A percentile compares a stretch with the other conserved stretches of the same genome.
These are phyloP conservation scores for Drosophila rufa DNA, from an alignment of 1,140 invertebrate genomes.

Conservation along the genomic window DNA sequence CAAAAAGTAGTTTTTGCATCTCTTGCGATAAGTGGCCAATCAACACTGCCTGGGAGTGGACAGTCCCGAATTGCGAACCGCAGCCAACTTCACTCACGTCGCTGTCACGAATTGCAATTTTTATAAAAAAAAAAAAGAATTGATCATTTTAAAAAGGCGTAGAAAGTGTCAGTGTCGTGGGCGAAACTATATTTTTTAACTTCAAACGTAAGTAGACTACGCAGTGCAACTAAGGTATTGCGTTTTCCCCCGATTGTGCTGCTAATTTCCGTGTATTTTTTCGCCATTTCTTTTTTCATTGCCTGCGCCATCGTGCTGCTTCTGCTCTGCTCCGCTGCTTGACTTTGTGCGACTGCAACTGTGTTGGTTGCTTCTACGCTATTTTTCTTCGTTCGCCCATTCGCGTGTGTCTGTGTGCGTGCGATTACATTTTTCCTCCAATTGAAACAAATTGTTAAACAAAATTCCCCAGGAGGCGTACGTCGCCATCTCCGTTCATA, in stretches of 20 bases:
- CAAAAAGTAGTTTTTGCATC: not conserved
- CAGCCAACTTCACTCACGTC: slow-evolving; percentile 77
- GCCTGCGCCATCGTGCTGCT: slow-evolving; percentile 61
- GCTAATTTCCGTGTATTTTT: slow-evolving; percentile 47
- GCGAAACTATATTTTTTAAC: slow-evolving; percentile 24
- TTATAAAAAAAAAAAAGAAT: slow-evolving; percentile 66
- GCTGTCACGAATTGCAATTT: slow-evolving; percentile 81
- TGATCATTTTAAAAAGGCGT: slow-evolving; percentile 54
- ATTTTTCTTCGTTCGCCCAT: slow-evolving; percentile 41
- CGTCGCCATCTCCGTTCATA: slow-evolving; percentile 33
- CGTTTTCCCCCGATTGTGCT: not conserved
- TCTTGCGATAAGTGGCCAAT: not conserved
- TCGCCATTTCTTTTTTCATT: slow-evolving; percentile 77
- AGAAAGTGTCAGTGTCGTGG: slow-evolving; percentile 44
- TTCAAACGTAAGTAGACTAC: slow-evolving; percentile 53
- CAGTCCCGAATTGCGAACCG: slow-evolving; percentile 44
- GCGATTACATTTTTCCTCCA: slow-evolving; percentile 51
- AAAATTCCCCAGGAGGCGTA: slow-evolving; percentile 25
- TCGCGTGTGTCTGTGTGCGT: slow-evolving; percentile 37
- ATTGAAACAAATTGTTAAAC: slow-evolving; percentile 63
- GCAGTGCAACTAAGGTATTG: not conserved
- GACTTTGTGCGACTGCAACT: slow-evolving; percentile 65
- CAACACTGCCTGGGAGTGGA: slow-evolving; percentile 16
- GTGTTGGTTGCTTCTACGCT: slow-evolving; percentile 59
- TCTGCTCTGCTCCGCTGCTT: slow-evolving; percentile 16